These are phyloP conservation scores for Druceiella hillmani DNA, from an alignment of 2,888 invertebrate species.

Conservation along the genomic window DNA sequence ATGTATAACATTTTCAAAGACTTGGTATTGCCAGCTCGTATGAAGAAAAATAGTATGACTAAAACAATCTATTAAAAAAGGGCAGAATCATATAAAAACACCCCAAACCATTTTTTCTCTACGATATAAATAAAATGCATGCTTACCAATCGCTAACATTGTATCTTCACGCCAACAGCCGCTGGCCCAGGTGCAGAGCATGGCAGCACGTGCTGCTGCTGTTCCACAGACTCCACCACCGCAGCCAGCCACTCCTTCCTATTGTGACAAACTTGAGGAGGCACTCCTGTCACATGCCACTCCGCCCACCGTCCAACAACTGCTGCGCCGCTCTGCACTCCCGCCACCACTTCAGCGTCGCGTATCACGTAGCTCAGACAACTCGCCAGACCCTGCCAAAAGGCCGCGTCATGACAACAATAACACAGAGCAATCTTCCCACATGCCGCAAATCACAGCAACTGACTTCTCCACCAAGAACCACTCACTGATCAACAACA, in stretches of 20 bases:
- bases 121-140: too few relatives aligned
- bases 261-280: slow-evolving; percentile 44
- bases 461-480: slow-evolving; percentile 48
- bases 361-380: slow-evolving; percentile 57
- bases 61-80: too few relatives aligned
- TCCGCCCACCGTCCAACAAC: slow-evolving; percentile 55
- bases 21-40: too few relatives aligned
- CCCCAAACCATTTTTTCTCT: too few relatives aligned
- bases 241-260: slow-evolving; percentile 39
- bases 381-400: slow-evolving; percentile 60
- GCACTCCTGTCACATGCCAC: slow-evolving; percentile 35
- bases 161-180: too few relatives aligned
- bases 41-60: too few relatives aligned
- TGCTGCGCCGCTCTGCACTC: slow-evolving; percentile 51
- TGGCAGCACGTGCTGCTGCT: slow-evolving; percentile 56
- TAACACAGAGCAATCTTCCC: slow-evolving; percentile 50
- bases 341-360: slow-evolving; percentile 40
- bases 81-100: too few relatives aligned
- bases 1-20: too few relatives aligned
- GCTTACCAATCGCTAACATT: too few relatives aligned
- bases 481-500: slow-evolving; percentile 57
- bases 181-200: slow-evolving; percentile 62
- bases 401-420: slow-evolving; percentile 58
- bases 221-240: slow-evolving; percentile 52
- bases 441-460: slow-evolving; percentile 48